Conservation (phyloP, 2,797 vertebrate genomes). For the Semotilus atromaculatus region DNA sequence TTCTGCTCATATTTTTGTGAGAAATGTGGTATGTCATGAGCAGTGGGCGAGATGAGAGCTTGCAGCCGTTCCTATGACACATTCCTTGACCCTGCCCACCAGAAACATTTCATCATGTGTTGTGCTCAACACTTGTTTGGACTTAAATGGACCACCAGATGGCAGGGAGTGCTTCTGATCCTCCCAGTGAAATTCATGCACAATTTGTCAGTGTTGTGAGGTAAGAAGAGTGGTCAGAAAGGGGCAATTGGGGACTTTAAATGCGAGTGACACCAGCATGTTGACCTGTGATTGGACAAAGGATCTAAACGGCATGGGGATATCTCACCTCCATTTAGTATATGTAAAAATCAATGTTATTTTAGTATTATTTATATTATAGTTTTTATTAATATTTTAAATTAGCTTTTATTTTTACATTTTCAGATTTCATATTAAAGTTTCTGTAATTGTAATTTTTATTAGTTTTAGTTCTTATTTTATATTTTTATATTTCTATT, state of each 20-base stretch:
- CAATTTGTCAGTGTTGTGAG: background rate
- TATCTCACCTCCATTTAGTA: background rate
- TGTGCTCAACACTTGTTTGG: constrained; percentile 28
- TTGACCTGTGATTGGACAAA: background rate
- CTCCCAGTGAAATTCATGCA: constrained; percentile 15
- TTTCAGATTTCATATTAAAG: background rate
- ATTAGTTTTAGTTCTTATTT: background rate
- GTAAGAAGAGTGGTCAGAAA: background rate
- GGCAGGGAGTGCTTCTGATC: constrained; percentile 13
- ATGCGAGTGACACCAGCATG: background rate
- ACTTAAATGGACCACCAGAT: constrained; percentile 25
- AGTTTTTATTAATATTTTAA: background rate
- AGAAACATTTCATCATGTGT: constrained; percentile 47
- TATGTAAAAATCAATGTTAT: background rate
- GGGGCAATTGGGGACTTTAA: background rate
- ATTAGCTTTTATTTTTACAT: background rate
- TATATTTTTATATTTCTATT: background rate
- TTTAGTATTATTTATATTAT: background rate
- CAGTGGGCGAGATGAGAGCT: constrained; percentile 47
- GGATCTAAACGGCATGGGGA: background rate
- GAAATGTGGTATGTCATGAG: constrained; percentile 38
- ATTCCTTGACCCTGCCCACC: constrained; percentile 49
- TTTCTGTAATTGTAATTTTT: background rate
- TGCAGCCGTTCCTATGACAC: constrained; percentile 39
- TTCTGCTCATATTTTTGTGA: constrained; percentile 29